A percentile compares a stretch with the other conserved stretches of the same genome.
Conservation (phyloP, 2,888 invertebrate species). For the Polyommatus iphigenia region DNA sequence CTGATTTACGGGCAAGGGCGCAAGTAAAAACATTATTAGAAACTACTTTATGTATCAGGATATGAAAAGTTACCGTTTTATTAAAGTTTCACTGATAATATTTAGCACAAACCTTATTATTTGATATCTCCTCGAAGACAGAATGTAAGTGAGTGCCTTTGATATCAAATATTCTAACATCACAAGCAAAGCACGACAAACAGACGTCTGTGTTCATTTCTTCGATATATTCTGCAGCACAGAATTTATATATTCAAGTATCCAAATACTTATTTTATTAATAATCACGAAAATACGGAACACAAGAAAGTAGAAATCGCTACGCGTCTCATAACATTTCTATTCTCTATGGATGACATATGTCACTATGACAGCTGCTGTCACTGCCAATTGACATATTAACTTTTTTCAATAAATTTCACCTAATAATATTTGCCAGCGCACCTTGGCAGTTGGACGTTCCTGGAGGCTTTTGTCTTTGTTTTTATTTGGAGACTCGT, state of each 20-base stretch:
- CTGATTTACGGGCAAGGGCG: too few relatives aligned
- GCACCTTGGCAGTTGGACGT: too few relatives aligned
- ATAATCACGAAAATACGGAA: not conserved
- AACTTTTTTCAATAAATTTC: not conserved
- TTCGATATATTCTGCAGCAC: not conserved
- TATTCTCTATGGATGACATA: not conserved
- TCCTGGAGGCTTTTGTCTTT: too few relatives aligned
- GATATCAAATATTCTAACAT: conserved; percentile 8
- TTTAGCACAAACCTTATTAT: not conserved
- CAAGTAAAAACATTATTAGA: not conserved
- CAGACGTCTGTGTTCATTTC: not conserved
- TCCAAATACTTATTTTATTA: not conserved
- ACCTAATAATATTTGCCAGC: too few relatives aligned
- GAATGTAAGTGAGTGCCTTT: not conserved
- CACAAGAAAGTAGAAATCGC: not conserved
- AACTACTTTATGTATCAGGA: not conserved
- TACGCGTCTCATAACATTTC: conserved; percentile 11
- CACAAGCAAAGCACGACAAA: conserved; percentile 9
- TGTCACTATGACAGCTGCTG: conserved; percentile 6
- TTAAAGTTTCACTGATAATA: not conserved
- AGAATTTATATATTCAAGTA: not conserved
- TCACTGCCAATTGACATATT: not conserved
- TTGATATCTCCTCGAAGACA: not conserved
- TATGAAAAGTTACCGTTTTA: not conserved
- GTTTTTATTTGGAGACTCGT: too few relatives aligned